Evolutionary conservation across 2,113 vertebrate species (phyloP), one percentile per base, ranked within the genome.

Genomic region (Callionymus lyra): DNA sequence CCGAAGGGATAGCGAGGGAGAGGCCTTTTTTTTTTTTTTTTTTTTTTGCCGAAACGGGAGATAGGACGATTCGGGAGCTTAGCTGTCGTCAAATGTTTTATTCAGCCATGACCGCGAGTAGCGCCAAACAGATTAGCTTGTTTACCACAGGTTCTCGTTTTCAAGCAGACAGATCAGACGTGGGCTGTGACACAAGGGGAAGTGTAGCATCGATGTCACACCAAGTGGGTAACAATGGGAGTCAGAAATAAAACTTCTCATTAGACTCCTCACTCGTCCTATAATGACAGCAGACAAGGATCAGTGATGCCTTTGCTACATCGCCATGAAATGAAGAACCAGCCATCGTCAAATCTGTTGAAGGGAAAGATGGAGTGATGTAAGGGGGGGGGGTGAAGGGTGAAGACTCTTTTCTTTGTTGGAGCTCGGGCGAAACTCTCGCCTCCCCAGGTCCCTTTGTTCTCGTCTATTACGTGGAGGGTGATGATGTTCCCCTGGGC

Each of bases 81-180:
- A 83, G 74, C 61, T n/a, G 66, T 81, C 87, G 84, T 88, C 79
- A 59, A 86, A 89, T 90, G 83, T 90, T 89, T 91, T 88, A 89
- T 90, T 90, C 85, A 90, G 85, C 76, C 80, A 63, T 74, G 81
- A 83, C 87, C 71, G 70, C 66, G 79, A 85, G 86, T 84, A 70
- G 85, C 64, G 72, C 85, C 84, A 89, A 91, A 88, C 78, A 88
- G 86, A 92, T 91, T 85, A 89, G 80, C 85, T 84, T 86, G 85
- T 90, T 89, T 90, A 85, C 82, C 81, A 88, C 85, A 87, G 84
- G 72, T 68, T 78, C 74, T 89, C 83, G 80, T 86, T 86, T n/a
- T n/a, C n/a, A 82, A 85, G 85, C 86, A 88, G 76, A 89, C 78
- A 89, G 85, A 89, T 87, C 86, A 85, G 90, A 87, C 88, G 84